Conservation (phyloP, 1,140 invertebrate species). For the Araneus ventricosus region DNA sequence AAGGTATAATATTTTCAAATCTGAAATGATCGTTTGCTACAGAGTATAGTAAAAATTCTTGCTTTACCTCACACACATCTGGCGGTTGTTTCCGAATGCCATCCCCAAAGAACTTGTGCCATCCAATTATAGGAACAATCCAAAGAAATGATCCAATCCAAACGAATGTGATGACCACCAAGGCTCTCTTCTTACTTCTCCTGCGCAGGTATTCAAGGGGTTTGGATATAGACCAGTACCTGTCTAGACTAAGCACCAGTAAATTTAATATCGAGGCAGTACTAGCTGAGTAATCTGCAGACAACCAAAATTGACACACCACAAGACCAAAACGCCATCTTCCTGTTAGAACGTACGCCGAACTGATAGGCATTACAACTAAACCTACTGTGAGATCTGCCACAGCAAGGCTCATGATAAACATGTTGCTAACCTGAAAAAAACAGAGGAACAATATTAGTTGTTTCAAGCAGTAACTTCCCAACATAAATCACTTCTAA, state of each 20-base stretch:
- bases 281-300: slow-evolving; percentile 84
- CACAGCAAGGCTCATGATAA: slow-evolving; percentile 85
- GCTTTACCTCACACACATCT: slow-evolving; percentile 77
- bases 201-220: slow-evolving; percentile 84
- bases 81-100: slow-evolving; percentile 75
- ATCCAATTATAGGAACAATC: slow-evolving; percentile 82
- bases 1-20: neutral
- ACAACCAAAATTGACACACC: slow-evolving; percentile 82
- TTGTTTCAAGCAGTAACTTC: neutral
- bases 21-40: neutral
- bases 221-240: slow-evolving; percentile 83
- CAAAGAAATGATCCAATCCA: slow-evolving; percentile 82
- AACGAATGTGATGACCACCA: slow-evolving; percentile 82
- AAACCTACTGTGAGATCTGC: slow-evolving; percentile 85
- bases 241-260: slow-evolving; percentile 81
- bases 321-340: slow-evolving; percentile 83
- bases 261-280: slow-evolving; percentile 85
- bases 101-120: slow-evolving; percentile 79
- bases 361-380: slow-evolving; percentile 85
- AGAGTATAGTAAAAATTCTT: neutral
- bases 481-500: too few species aligned
- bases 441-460: neutral
- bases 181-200: slow-evolving; percentile 83
- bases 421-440: slow-evolving; percentile 84
- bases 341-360: slow-evolving; percentile 84